phyloP scores from a whole-genome alignment of 2,797 vertebrate genomes.

The Rhincodon typus region DNA sequence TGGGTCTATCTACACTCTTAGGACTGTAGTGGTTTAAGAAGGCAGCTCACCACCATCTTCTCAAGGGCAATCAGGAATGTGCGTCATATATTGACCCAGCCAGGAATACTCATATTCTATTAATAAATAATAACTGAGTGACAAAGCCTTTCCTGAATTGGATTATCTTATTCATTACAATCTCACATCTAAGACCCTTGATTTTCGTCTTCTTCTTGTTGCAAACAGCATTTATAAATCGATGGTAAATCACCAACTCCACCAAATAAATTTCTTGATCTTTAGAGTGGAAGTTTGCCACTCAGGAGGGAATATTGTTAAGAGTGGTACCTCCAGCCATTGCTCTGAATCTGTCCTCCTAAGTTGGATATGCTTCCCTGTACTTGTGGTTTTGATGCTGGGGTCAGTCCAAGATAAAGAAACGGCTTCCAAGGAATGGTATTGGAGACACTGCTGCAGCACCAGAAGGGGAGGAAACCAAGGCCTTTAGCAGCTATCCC shows the following conservation, averaged over 20 bases:
- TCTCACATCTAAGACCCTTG: background rate
- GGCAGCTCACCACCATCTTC: too few relatives aligned
- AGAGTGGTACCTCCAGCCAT: too few relatives aligned
- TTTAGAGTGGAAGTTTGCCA: background rate
- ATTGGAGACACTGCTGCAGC: background rate
- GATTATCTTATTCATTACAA: background rate
- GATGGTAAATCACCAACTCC: background rate
- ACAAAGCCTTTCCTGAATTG: background rate
- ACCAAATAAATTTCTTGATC: background rate
- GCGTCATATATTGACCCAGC: too few relatives aligned
- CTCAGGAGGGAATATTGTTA: background rate
- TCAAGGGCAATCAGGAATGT: too few relatives aligned
- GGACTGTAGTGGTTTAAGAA: too few relatives aligned
- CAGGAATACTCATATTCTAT: too few relatives aligned
- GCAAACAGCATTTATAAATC: background rate
- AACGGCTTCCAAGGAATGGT: background rate
- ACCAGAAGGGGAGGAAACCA: too few relatives aligned
- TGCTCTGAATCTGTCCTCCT: background rate
- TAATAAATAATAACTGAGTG: background rate
- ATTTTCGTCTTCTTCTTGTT: background rate
- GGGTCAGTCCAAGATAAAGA: background rate
- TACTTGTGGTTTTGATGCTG: background rate
- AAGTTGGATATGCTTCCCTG: background rate
- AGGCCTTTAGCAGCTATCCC: background rate
- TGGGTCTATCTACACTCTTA: too few relatives aligned